Conservation (phyloP, 2,797 vertebrate species). For the Sebastes taczanowskii region DNA sequence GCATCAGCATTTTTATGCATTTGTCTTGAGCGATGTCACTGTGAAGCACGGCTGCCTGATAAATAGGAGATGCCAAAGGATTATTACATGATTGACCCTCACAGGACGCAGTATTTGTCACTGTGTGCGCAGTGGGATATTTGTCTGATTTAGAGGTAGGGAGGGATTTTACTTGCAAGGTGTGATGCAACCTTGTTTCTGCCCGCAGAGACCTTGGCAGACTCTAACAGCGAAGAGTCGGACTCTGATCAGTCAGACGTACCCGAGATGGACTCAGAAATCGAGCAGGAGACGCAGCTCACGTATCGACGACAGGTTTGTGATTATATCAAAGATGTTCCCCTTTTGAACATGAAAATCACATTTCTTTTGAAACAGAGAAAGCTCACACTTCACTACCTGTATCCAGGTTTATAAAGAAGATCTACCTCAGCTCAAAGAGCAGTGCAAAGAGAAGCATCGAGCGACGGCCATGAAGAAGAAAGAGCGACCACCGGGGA, state of each 20-base stretch:
- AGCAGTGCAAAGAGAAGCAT: conserved; percentile 96
- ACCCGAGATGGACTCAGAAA: conserved; percentile 99
- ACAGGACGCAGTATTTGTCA: conserved; percentile 3
- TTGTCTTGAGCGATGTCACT: conserved; percentile 63
- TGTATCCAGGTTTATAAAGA: conserved; percentile 96
- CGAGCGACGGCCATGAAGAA: conserved; percentile 91
- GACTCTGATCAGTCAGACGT: conserved; percentile 98
- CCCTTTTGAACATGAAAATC: neutral
- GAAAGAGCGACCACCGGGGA: conserved; percentile 89
- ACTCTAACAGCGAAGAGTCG: conserved; percentile 97
- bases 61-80: conserved; percentile 55
- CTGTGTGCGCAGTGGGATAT: conserved; percentile 3
- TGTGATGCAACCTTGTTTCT: conserved; percentile 49
- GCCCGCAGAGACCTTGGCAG: conserved; percentile 89
- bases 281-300: conserved; percentile 97
- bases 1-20: conserved; percentile 75
- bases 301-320: conserved; percentile 94
- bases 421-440: conserved; percentile 99
- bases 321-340: neutral
- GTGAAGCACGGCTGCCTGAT: conserved; percentile 47
- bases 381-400: neutral
- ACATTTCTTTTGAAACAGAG: neutral
- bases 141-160: conserved; percentile 29
- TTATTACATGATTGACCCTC: conserved; percentile 52
- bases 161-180: neutral